These are phyloP conservation scores for Cyprinella venusta DNA, from an alignment of 2,797 vertebrate genomes.

Conservation along the genomic window DNA sequence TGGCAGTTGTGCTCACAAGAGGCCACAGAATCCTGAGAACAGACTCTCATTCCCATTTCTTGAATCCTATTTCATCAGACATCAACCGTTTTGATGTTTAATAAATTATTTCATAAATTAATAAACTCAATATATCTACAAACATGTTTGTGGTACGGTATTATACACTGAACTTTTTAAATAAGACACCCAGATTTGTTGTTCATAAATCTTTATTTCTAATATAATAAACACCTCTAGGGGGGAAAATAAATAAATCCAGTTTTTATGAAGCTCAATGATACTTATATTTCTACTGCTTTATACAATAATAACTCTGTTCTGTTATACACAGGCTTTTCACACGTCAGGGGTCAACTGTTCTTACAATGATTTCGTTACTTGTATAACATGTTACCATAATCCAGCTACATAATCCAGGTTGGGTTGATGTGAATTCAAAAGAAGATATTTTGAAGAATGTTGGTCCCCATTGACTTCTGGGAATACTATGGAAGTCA, in stretches of 20 bases:
- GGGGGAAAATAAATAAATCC: constrained; percentile 57
- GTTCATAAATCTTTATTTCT: constrained; percentile 70
- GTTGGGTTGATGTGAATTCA: no score
- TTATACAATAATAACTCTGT: not conserved
- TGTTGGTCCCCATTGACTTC: not conserved
- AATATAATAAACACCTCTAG: constrained; percentile 70
- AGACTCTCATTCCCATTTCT: not conserved
- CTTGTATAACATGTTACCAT: not conserved
- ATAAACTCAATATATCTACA: not conserved
- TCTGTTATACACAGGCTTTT: constrained; percentile 8
- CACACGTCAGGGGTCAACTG: not conserved
- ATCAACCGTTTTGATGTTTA: not conserved
- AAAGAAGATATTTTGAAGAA: not conserved
- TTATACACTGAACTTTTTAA: not conserved
- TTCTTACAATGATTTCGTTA: not conserved
- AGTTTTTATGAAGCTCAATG: constrained; percentile 3
- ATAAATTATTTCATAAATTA: constrained; percentile 8
- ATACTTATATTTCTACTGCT: not conserved
- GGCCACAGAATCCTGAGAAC: not conserved
- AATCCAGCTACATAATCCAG: not conserved
- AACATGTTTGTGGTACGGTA: not conserved
- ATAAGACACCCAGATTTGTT: constrained; percentile 17
- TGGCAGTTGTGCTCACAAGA: not conserved
- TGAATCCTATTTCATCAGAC: not conserved
- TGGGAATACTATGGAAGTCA: no score